Conservation (phyloP, 2,797 vertebrate genomes). For the Passerculus sandwichensis region DNA sequence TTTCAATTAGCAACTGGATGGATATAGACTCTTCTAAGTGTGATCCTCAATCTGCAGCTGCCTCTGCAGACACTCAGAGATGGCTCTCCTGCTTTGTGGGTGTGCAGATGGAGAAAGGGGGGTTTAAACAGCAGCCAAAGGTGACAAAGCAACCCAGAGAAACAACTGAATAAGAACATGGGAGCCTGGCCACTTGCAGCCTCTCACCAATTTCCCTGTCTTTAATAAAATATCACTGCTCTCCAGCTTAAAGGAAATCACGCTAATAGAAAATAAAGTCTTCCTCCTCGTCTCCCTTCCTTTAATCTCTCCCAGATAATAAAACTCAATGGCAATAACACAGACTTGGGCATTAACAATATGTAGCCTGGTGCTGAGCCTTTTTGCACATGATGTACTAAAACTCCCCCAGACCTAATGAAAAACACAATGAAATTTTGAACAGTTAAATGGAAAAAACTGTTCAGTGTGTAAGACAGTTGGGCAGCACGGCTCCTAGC, state of each 20-base stretch:
- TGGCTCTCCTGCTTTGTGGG: not conserved
- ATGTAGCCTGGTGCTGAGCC: slow-evolving; percentile 16
- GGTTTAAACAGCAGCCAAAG: not conserved
- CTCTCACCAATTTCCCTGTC: not conserved
- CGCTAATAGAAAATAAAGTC: slow-evolving; percentile 22
- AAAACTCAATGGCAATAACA: slow-evolving; percentile 17
- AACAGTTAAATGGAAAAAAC: slow-evolving; percentile 39
- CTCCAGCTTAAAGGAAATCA: slow-evolving; percentile 15
- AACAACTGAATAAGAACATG: not conserved
- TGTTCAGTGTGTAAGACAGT: not conserved
- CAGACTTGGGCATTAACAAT: slow-evolving; percentile 34
- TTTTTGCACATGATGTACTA: slow-evolving; percentile 6
- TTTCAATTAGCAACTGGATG: not conserved
- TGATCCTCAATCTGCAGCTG: not conserved
- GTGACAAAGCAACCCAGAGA: not conserved
- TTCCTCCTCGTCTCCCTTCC: not conserved
- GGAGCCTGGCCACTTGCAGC: not conserved
- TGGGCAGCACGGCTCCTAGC: not conserved
- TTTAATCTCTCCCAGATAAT: slow-evolving; percentile 23
- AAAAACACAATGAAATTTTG: slow-evolving; percentile 63
- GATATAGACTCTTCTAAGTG: not conserved
- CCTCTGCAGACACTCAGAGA: not conserved
- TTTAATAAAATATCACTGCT: slow-evolving; percentile 23
- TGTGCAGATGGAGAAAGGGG: not conserved
- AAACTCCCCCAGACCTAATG: slow-evolving; percentile 60